Base-by-base conservation (phyloP, 2,797 vertebrate genomes). In the Rhincodon typus region DNA sequence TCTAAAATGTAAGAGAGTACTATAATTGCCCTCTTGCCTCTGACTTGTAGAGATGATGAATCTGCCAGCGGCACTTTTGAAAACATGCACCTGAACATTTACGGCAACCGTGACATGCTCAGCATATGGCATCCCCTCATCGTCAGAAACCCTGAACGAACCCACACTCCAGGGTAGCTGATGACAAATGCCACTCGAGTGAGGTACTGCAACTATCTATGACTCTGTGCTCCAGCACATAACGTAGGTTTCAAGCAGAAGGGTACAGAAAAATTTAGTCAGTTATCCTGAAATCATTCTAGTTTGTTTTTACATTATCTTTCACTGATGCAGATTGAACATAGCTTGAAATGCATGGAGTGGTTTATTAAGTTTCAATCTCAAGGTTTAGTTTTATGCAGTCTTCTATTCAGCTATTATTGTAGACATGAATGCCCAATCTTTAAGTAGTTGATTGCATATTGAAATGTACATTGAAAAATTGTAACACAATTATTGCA, bases 321-420 rank as follows among this genome's bases (percentile, higher is more conserved):
- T 27, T 25, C 12, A 87, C 12, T 53, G 23, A 50, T 50, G 25
- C 23, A 87, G 3, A 1, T 30, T 53, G 46, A 88, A 50, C 27
- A 50, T 10, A 53, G 0, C 1, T 30, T 53, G 46, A 88, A 88
- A 50, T 53, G 86, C 25, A 57, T 57, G 86, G 86, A 50, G 2
- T 88, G 25, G 25, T 53, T 88, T 88, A 88, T 88, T 88, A 53
- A 53, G 86, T 88, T 88, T 79, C 34, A 79, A 79, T 38, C 77
- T 19, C 77, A 79, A 88, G 86, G 86, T 3, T 25, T 50, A 15
- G 46, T 53, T 88, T 53, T 38, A 38, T 79, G n/a, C n/a, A 8
- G 38, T 50, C 23, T 53, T 57, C 53, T 87, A 25, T 50, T 27
- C 46, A 53, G 46, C 8, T 87, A 50, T 87, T 27, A 88, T 0